Evolutionary conservation across 2,888 invertebrate species (phyloP).

Genomic region (Ectemnius continuus): DNA sequence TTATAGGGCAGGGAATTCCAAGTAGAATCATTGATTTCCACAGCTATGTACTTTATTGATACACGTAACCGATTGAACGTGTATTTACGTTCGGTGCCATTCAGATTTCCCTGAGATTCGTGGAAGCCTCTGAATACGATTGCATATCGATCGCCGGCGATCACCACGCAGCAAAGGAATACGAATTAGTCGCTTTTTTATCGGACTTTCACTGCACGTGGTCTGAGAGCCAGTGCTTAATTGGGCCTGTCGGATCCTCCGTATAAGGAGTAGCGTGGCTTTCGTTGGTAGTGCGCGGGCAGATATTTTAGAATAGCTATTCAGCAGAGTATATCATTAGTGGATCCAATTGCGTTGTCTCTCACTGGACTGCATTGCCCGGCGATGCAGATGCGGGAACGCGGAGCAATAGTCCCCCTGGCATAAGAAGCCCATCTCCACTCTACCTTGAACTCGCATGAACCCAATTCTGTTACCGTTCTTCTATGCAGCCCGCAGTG

Average conservation of each 20-base stretch:
- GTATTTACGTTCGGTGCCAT: too few species aligned
- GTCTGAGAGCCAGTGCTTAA: background rate
- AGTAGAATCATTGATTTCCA: too few species aligned
- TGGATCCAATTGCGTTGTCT: constrained; percentile 16
- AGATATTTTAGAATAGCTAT: constrained; percentile 7
- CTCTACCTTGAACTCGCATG: background rate
- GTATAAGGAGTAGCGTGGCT: background rate
- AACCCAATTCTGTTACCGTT: constrained; percentile 1
- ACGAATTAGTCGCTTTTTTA: background rate
- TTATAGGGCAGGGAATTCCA: too few species aligned
- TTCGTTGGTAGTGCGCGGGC: constrained; percentile 9
- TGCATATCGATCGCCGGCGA: constrained; percentile 1
- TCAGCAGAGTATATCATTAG: constrained; percentile 10
- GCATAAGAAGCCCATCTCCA: too few species aligned
- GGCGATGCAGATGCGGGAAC: too few species aligned
- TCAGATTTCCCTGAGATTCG: too few species aligned
- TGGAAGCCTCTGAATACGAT: too few species aligned
- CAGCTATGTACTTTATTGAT: too few species aligned
- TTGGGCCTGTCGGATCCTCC: background rate
- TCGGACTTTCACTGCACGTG: constrained; percentile 9
- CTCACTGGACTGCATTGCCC: constrained; percentile 3
- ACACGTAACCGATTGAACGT: too few species aligned
- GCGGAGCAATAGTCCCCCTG: too few species aligned
- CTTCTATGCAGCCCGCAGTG: background rate
- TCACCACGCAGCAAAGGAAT: constrained; percentile 2